Percentiles rank a stretch among this genome's conserved stretches.
Evolutionary conservation across 2,888 invertebrate genomes (phyloP).

Genomic region (Pristionchus fissidentatus): DNA sequence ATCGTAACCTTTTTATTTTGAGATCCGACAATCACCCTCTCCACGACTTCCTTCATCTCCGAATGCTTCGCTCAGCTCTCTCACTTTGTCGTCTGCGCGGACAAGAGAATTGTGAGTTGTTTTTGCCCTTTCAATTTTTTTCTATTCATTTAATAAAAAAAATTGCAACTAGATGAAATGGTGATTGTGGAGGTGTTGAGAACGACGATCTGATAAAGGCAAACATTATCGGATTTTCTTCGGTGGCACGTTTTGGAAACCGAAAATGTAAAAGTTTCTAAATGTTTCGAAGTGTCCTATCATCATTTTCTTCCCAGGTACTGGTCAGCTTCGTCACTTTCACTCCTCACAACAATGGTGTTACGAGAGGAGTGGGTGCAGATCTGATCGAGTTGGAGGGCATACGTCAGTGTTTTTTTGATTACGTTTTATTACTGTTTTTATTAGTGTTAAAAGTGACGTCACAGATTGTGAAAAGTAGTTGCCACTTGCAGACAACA

Average conservation of each 20-base stretch:
- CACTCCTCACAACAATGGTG: neutral
- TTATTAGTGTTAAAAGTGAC: neutral
- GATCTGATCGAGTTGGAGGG: neutral
- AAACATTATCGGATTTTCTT: no score
- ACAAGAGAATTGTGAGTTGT: neutral
- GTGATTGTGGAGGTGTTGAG: no score
- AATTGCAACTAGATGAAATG: no score
- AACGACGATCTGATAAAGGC: no score
- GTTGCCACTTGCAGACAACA: neutral
- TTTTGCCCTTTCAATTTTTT: neutral
- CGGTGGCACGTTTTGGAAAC: no score
- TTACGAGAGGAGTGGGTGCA: neutral
- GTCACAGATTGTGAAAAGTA: no score
- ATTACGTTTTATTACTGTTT: neutral
- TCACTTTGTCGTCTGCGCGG: neutral
- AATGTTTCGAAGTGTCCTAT: neutral
- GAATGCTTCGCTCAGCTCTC: neutral
- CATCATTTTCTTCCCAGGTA: neutral
- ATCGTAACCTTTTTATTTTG: no score
- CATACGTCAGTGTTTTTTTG: neutral
- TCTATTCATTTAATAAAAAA: no score
- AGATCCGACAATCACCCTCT: no score
- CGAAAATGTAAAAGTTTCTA: no score
- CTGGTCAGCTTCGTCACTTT: no score
- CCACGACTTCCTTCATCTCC: neutral